A percentile compares a stretch with the other conserved stretches of the same genome.
Evolutionary conservation across 2,888 invertebrate species (phyloP).

Genomic region (Harpalus rufipes): DNA sequence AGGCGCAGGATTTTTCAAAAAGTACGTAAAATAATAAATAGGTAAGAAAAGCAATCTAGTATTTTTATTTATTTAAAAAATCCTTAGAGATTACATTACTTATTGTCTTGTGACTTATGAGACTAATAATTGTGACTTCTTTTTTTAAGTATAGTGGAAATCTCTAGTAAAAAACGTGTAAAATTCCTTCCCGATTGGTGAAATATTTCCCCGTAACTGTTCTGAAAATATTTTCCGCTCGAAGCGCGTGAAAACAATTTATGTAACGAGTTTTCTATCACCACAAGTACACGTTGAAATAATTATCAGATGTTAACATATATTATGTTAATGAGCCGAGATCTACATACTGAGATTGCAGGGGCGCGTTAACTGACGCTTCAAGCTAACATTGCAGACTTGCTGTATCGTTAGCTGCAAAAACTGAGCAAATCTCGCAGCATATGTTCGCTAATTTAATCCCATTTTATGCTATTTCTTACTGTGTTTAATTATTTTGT

Average conservation of each 20-base stretch:
- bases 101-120: too few species aligned
- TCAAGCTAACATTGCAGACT: conserved; percentile 12
- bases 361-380: conserved; percentile 31
- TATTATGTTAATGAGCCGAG: conserved; percentile 60
- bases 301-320: conserved; percentile 59
- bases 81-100: too few species aligned
- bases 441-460: conserved; percentile 40
- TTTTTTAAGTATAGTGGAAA: too few species aligned
- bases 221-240: not conserved
- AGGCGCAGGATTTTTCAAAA: too few species aligned
- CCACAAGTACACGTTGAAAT: conserved; percentile 51
- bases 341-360: conserved; percentile 52
- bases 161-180: too few species aligned
- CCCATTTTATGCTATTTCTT: conserved; percentile 23
- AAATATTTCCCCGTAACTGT: not conserved
- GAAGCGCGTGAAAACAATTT: conserved; percentile 54
- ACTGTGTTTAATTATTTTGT: conserved; percentile 29
- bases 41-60: too few species aligned
- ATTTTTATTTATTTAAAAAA: too few species aligned
- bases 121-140: too few species aligned
- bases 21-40: too few species aligned
- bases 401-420: conserved; percentile 7
- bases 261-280: conserved; percentile 54
- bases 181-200: not conserved
- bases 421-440: conserved; percentile 39